Evolutionary conservation across 1,140 invertebrate genomes (phyloP).

Genomic region (Trissolcus basalis): DNA sequence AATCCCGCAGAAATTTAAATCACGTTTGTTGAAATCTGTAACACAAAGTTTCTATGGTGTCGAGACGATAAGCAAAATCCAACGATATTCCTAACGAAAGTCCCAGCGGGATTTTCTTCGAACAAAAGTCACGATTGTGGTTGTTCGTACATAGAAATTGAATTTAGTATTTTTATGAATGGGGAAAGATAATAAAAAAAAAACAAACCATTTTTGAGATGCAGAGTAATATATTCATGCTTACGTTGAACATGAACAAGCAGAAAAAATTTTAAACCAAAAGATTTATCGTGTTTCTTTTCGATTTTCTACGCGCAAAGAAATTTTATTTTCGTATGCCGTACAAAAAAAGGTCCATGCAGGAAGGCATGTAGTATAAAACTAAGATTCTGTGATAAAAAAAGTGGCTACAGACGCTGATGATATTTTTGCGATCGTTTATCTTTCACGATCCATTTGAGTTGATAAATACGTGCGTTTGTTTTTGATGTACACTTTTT

Average conservation of each 20-base stretch:
- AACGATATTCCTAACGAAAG: constrained; percentile 32
- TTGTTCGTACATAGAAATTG: constrained; percentile 40
- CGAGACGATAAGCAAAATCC: constrained; percentile 18
- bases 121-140: constrained; percentile 22
- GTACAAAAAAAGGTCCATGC: constrained; percentile 35
- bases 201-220: constrained; percentile 1
- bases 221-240: constrained; percentile 16
- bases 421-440: constrained; percentile 7
- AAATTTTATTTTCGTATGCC: constrained; percentile 58
- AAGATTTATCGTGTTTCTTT: constrained; percentile 39
- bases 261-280: neutral
- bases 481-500: neutral
- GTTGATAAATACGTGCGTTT: constrained; percentile 13
- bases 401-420: constrained; percentile 22
- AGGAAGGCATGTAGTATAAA: constrained; percentile 54
- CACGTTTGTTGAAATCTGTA: constrained; percentile 27
- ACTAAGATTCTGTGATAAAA: constrained; percentile 46
- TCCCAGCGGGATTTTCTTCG: constrained; percentile 14
- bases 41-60: constrained; percentile 40
- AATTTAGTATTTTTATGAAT: constrained; percentile 51
- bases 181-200: neutral
- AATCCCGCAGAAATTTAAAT: constrained; percentile 51
- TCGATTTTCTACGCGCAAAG: constrained; percentile 28
- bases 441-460: neutral
- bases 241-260: constrained; percentile 17